These are phyloP conservation scores for Brenthis daphne DNA, from an alignment of 2,888 invertebrate species.

Conservation along the genomic window DNA sequence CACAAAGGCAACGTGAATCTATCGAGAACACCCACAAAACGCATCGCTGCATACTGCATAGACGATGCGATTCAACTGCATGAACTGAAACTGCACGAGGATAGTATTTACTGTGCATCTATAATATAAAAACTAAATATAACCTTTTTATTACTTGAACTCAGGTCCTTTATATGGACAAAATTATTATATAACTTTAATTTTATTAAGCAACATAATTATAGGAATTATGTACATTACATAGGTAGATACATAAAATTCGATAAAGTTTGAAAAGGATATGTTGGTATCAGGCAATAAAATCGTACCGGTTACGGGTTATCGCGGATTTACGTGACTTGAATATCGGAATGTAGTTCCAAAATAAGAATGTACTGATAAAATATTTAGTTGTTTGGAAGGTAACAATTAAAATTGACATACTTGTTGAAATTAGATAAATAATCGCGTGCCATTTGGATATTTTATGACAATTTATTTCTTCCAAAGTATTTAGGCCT, in stretches of 20 bases:
- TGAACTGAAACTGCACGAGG: neutral
- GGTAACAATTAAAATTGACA: neutral
- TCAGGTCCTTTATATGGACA: too few species aligned
- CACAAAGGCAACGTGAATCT: constrained; percentile 56
- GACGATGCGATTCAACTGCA: constrained; percentile 10
- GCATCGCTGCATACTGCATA: constrained; percentile 18
- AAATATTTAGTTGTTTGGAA: constrained; percentile 9
- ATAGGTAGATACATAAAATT: constrained; percentile 36
- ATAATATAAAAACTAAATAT: neutral
- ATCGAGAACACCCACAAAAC: constrained; percentile 21
- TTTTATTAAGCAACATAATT: too few species aligned
- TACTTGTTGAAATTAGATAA: too few species aligned
- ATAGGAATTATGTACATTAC: too few species aligned
- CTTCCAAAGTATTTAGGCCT: neutral
- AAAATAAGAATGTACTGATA: constrained; percentile 21
- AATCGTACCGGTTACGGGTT: constrained; percentile 64
- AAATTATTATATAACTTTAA: too few species aligned
- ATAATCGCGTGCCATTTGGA: too few species aligned
- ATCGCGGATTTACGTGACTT: constrained; percentile 67
- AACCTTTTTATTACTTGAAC: neutral
- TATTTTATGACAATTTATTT: too few species aligned
- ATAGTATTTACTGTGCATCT: neutral
- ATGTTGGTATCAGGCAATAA: constrained; percentile 47
- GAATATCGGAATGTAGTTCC: constrained; percentile 44
- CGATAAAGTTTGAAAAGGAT: constrained; percentile 50